Evolutionary conservation across 2,888 invertebrate species (phyloP).

Genomic region (Keiferia lycopersicella): DNA sequence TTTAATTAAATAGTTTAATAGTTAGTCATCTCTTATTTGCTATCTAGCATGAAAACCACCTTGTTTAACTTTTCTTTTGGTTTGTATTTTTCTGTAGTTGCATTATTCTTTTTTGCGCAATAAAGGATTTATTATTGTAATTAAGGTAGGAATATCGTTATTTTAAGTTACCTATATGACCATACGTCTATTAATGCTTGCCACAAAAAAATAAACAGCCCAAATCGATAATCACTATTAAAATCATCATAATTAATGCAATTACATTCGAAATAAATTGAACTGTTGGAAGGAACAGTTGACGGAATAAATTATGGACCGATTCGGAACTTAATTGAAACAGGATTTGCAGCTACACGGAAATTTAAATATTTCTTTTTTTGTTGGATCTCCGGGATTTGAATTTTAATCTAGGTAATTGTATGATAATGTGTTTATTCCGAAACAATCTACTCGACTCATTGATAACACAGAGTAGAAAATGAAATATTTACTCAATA

Average conservation of each 20-base stretch:
- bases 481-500: too few relatives aligned
- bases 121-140: too few relatives aligned
- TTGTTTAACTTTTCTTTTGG: not conserved
- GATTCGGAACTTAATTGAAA: conserved; percentile 11
- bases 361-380: conserved; percentile 4
- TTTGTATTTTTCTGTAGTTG: not conserved
- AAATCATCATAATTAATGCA: not conserved
- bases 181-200: not conserved
- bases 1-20: too few relatives aligned
- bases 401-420: not conserved
- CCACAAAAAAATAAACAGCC: not conserved
- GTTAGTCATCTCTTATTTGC: too few relatives aligned
- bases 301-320: conserved; percentile 10
- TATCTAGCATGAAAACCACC: too few relatives aligned
- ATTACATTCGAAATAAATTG: conserved; percentile 9
- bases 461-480: too few relatives aligned
- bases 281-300: conserved; percentile 6
- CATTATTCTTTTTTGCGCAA: too few relatives aligned
- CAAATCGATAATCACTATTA: not conserved
- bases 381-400: not conserved
- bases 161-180: too few relatives aligned
- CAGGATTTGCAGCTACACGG: conserved; percentile 4
- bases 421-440: too few relatives aligned
- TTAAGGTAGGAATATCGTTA: too few relatives aligned
- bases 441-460: too few relatives aligned